Evolutionary conservation across 2,797 vertebrate species (phyloP).

Genomic region (Sebastes iracundus): DNA sequence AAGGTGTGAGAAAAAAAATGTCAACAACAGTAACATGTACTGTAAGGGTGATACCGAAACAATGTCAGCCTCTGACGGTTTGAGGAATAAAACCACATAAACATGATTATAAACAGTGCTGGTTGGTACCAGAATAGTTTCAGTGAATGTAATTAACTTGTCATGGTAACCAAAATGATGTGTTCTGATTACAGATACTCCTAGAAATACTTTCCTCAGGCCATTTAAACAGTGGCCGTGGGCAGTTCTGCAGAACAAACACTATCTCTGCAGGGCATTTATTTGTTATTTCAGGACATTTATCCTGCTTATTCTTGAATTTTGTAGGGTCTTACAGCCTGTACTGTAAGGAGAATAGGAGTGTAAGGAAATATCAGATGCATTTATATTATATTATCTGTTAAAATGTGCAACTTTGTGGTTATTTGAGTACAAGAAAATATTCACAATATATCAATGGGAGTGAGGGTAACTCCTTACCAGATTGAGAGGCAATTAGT

Average conservation of each 20-base stretch:
- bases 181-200: not conserved
- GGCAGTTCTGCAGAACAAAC: not conserved
- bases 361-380: not conserved
- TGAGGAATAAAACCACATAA: not conserved
- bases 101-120: not conserved
- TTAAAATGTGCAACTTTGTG: not conserved
- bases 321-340: not conserved
- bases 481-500: not conserved
- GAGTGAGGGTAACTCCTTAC: too few species aligned
- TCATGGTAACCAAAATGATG: not conserved
- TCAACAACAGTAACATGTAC: slow-evolving; percentile 30
- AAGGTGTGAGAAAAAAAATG: slow-evolving; percentile 30
- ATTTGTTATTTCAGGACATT: not conserved
- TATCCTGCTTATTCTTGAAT: not conserved
- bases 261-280: not conserved
- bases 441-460: not conserved
- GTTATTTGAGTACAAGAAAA: not conserved
- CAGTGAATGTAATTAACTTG: not conserved
- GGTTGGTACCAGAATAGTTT: not conserved
- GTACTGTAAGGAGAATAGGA: not conserved
- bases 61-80: not conserved
- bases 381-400: not conserved
- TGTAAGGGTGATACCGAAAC: not conserved
- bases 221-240: not conserved
- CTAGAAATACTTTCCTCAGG: not conserved